Evolutionary conservation across 2,797 vertebrate species (phyloP), one percentile per base, ranked within the genome.

Genomic region (Rhynchonycteris naso): DNA sequence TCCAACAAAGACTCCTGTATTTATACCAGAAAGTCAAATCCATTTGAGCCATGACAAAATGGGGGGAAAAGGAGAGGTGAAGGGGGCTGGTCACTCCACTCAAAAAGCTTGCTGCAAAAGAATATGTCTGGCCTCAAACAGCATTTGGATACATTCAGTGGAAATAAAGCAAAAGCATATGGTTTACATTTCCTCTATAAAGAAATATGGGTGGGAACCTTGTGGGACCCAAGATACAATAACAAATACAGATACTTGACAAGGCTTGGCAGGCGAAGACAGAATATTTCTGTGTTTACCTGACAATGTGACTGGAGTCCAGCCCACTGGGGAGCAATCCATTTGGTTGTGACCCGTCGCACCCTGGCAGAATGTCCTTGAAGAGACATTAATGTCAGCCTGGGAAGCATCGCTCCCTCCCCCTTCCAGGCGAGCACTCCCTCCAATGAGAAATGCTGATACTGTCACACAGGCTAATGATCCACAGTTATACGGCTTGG

Each of bases 221-320:
- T 90, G 85, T 33, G 88, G 94, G 97, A 94, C 95, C 59, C 35
- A 33, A 83, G 96, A 95, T 76, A 92, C 86, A 96, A 93, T 97
- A 97, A 96, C 94, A 95, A 94, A 96, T 94, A 96, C 82, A 84
- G 94, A 94, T 35, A 66, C 88, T 97, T 97, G 97, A 97, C 95
- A 95, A 96, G 92, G 35, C 92, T 95, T 96, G 96, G 93, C 97
- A 96, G 97, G 94, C 75, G 80, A 96, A 97, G 96, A 96, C 97
- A 97, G 96, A 95, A 94, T 95, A 96, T 95, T 88, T 95, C 95
- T 97, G 86, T 96, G 88, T 97, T 93, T 96, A 97, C 97, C 94
- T 96, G 96, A 95, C 95, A 87, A 76, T 76, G 88, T 76, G 94
- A 93, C 94, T 96, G 75, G 90, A 96, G 94, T 86, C 94, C 61